Base-by-base conservation (phyloP, 1,140 invertebrate species). In the Heliconius hewitsoni region DNA sequence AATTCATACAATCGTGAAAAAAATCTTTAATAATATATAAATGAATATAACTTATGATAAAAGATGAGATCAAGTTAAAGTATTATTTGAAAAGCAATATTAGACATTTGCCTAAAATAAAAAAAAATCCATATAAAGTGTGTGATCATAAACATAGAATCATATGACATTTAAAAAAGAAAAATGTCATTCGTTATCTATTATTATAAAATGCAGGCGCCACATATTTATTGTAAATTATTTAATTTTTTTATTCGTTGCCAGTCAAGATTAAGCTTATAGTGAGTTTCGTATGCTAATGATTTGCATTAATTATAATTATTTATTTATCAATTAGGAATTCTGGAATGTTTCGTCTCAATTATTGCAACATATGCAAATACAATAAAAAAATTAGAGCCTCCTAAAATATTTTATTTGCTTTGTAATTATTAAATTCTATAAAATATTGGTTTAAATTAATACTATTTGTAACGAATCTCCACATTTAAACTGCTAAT, bases 131-230 rank as follows among this genome's bases (percentile, higher is more conserved):
- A n/a, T 18, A 39, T 39, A 60, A 75, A 39, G n/a, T 75, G 27
- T 60, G 55, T 75, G 27, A 74, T 52, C 50, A 75, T 75, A 60
- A 75, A 42, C 74, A 75, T 60, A 37, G 66, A 57, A 60, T 42
- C 57, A n/a, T 75, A 37, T 34, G 74, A 75, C 74, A 75, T 78
- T 78, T 73, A 60, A 73, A 37, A 73, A n/a, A 66, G 27, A 71
- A 50, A 52, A 30, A 75, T 55, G 70, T 70, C 74, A 70, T 46
- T 18, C 37, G 11, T 71, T 46, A 76, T 70, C 18, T 39, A 37
- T 42, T 70, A 76, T 76, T 70, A 76, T 76, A 23, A 55, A 79
- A 74, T 74, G 77, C 77, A 76, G 70, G 78, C 74, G 78, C 78
- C 78, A 73, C 66, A 72, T 46, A 46, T 46, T 73, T 66, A 73